Percentiles rank a stretch among this genome's conserved stretches.
Conservation (phyloP, 2,888 invertebrate species). For the Crepidodera aurea region DNA sequence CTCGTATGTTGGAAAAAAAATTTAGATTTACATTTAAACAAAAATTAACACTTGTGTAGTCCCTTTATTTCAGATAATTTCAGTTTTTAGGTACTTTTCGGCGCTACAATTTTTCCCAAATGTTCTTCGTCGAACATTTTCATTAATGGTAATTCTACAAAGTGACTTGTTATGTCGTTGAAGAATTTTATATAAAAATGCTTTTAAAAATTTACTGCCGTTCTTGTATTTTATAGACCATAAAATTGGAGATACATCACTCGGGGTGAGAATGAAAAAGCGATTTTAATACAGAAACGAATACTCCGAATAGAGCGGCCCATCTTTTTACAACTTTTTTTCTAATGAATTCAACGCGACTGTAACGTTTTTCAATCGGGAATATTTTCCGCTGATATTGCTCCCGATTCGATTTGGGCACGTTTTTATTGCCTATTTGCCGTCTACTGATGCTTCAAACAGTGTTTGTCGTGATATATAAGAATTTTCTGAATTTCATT, state of each 20-base stretch:
- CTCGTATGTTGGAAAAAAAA: too few relatives aligned
- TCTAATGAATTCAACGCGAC: slow-evolving; percentile 26
- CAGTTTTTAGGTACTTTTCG: too few relatives aligned
- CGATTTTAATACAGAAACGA: slow-evolving; percentile 3
- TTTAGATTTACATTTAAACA: too few relatives aligned
- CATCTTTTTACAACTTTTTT: slow-evolving; percentile 19
- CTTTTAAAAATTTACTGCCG: slow-evolving; percentile 13
- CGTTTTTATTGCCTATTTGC: slow-evolving; percentile 27
- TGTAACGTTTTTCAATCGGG: slow-evolving; percentile 23
- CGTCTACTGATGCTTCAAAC: slow-evolving; percentile 25
- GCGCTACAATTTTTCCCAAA: background rate
- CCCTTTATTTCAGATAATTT: too few relatives aligned
- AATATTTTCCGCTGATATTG: slow-evolving; percentile 21
- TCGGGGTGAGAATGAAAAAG: slow-evolving; percentile 5
- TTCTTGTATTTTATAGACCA: slow-evolving; percentile 5
- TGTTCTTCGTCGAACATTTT: background rate
- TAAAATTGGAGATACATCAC: slow-evolving; percentile 12
- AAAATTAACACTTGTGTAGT: too few relatives aligned
- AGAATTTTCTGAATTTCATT: slow-evolving; percentile 30
- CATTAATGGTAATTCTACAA: slow-evolving; percentile 8
- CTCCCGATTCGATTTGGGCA: slow-evolving; percentile 22
- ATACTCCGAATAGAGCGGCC: too few relatives aligned
- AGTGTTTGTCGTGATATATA: slow-evolving; percentile 22
- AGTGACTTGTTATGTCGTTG: slow-evolving; percentile 13
- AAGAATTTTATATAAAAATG: slow-evolving; percentile 10